Evolutionary conservation across 1,140 invertebrate species (phyloP).

Genomic region (Calycopis cecrops): DNA sequence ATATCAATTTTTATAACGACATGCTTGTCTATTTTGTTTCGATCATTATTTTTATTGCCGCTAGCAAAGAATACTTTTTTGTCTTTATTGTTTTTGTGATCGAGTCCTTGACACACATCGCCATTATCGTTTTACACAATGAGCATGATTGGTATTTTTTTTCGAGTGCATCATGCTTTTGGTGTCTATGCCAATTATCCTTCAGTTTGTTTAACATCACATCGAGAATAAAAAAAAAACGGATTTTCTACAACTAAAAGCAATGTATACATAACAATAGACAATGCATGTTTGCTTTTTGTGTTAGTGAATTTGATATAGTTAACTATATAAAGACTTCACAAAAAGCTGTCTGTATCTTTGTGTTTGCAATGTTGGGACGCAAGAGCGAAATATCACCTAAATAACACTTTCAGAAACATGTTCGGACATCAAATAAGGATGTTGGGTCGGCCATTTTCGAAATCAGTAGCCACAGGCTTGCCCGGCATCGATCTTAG

Average conservation of each 20-base stretch:
- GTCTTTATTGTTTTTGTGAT: conserved; percentile 37
- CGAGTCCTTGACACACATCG: conserved; percentile 33
- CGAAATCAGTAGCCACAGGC: conserved; percentile 65
- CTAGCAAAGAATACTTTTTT: conserved; percentile 45
- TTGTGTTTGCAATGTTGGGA: conserved; percentile 20
- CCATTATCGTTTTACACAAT: conserved; percentile 51
- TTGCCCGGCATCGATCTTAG: conserved; percentile 65
- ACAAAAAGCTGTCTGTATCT: conserved; percentile 45
- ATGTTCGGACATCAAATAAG: conserved; percentile 70
- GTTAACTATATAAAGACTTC: conserved; percentile 17
- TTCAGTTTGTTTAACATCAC: conserved; percentile 1
- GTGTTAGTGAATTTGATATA: conserved; percentile 45
- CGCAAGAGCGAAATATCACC: conserved; percentile 14
- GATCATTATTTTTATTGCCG: conserved; percentile 41
- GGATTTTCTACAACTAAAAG: conserved; percentile 17
- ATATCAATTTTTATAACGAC: conserved; percentile 43
- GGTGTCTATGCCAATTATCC: conserved; percentile 60
- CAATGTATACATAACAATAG: conserved; percentile 26
- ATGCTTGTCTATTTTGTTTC: conserved; percentile 56
- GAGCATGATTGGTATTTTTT: conserved; percentile 67
- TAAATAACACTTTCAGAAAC: conserved; percentile 50
- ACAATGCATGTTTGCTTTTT: conserved; percentile 67
- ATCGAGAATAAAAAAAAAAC: background rate
- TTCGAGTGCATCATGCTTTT: conserved; percentile 71
- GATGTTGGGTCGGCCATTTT: conserved; percentile 68